Evolutionary conservation across 1,140 invertebrate species (phyloP).

Genomic region (Drosophila melanogaster): Release_6_plus_ISO1_MT NT_037436.4:10725501-10726000

Average conservation of each 20-base stretch:
- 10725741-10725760: too few relatives aligned
- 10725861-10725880: background rate
- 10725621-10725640: constrained; percentile 37
- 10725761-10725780: background rate
- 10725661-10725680: constrained; percentile 25
- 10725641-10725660: constrained; percentile 4
- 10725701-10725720: background rate
- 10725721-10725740: background rate
- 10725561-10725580: constrained; percentile 28
- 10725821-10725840: too few relatives aligned
- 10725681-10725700: background rate
- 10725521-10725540: constrained; percentile 46
- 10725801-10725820: too few relatives aligned
- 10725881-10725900: background rate
- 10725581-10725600: constrained; percentile 4
- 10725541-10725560: constrained; percentile 22
- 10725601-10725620: background rate
- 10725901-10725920: constrained; percentile 22
- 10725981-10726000: constrained; percentile 40
- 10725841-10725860: background rate
- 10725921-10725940: constrained; percentile 27
- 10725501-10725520: constrained; percentile 20
- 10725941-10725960: constrained; percentile 18
- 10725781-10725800: too few relatives aligned
- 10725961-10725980: constrained; percentile 1